Percentiles rank a stretch among this genome's conserved stretches.
These are phyloP conservation scores for Thaumetopoea pityocampa DNA, from an alignment of 1,140 invertebrate species.

Conservation along the genomic window DNA sequence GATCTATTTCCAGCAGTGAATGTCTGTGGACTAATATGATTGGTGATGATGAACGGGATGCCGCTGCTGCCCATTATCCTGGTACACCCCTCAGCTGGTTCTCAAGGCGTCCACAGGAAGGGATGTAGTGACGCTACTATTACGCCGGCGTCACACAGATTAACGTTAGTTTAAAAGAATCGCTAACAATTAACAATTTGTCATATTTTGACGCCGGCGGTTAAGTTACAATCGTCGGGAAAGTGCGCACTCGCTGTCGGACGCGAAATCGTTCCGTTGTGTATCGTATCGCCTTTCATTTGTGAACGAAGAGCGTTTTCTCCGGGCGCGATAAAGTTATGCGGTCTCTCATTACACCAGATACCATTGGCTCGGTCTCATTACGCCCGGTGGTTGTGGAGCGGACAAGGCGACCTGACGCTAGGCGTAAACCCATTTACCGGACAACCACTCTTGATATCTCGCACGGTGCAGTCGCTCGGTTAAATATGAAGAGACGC, in stretches of 20 bases:
- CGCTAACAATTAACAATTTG: constrained; percentile 25
- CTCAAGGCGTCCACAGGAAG: too few relatives aligned
- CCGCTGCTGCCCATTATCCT: too few relatives aligned
- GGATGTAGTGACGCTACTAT: too few relatives aligned
- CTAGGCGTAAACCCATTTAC: constrained; percentile 30
- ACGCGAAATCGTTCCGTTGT: constrained; percentile 22
- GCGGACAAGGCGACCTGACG: constrained; percentile 27
- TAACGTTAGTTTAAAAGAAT: constrained; percentile 5
- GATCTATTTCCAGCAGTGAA: too few relatives aligned
- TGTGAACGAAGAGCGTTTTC: constrained; percentile 53
- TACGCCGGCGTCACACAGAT: too few relatives aligned
- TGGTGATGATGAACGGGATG: too few relatives aligned
- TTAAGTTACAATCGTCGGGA: constrained; percentile 37
- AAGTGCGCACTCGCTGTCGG: constrained; percentile 42
- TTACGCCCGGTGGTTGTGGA: constrained; percentile 30
- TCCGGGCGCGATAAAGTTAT: constrained; percentile 58
- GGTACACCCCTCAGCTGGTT: too few relatives aligned
- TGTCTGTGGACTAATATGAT: too few relatives aligned
- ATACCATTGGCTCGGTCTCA: constrained; percentile 44
- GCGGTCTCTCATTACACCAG: constrained; percentile 45
- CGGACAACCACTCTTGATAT: constrained; percentile 26
- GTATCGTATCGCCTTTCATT: constrained; percentile 58
- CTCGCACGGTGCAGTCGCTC: constrained; percentile 10
- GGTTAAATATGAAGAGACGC: background rate
- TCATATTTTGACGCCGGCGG: constrained; percentile 27